Conservation (phyloP, 2,797 vertebrate genomes). For the Prunella strophiata region DNA sequence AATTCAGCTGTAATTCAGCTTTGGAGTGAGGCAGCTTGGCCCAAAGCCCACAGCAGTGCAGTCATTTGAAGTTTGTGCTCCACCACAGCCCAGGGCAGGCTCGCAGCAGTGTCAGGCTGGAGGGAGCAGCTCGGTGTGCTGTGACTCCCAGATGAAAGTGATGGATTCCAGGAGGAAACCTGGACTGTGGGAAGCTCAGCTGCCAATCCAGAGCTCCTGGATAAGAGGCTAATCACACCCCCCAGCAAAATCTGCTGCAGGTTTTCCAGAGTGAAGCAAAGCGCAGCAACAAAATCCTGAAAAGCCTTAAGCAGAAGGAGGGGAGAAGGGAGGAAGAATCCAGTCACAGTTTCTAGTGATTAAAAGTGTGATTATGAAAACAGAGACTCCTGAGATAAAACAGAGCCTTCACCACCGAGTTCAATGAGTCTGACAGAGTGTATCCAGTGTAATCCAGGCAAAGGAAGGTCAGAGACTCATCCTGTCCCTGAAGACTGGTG, state of each 20-base stretch:
- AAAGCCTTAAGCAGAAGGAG: neutral
- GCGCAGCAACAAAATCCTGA: neutral
- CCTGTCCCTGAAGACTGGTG: neutral
- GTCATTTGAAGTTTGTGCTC: neutral
- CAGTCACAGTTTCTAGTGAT: neutral
- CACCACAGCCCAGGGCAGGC: neutral
- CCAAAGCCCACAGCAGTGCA: neutral
- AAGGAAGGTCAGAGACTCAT: neutral
- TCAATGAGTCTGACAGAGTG: neutral
- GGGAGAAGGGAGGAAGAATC: neutral
- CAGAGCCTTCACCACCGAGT: neutral
- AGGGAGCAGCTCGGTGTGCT: neutral
- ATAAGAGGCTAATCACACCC: neutral
- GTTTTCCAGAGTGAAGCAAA: slow-evolving; percentile 3
- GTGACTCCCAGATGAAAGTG: neutral
- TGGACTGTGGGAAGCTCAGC: neutral
- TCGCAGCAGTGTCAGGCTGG: neutral
- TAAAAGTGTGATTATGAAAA: neutral
- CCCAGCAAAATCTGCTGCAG: neutral
- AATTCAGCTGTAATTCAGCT: slow-evolving; percentile 26
- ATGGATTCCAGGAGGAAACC: neutral
- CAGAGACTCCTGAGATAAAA: neutral
- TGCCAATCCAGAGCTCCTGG: neutral
- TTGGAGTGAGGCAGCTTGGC: slow-evolving; percentile 14
- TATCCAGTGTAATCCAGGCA: neutral